Conservation (phyloP, 2,888 invertebrate species). For the Tholera decimalis region DNA sequence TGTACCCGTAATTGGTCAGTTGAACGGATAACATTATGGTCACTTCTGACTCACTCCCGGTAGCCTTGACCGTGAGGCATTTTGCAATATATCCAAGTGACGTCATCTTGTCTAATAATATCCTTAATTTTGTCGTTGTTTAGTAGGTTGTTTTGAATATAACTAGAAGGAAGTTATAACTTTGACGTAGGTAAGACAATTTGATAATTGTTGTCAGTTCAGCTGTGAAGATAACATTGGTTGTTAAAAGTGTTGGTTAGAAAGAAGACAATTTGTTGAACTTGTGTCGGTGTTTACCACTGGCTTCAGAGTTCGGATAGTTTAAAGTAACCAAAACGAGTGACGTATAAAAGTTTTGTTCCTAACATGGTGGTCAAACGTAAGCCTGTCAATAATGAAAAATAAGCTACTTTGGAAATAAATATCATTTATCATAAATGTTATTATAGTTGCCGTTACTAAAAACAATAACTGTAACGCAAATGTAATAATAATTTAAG, state of each 20-base stretch:
- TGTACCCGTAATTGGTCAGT: conserved; percentile 46
- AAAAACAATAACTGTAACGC: no score
- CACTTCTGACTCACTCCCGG: conserved; percentile 53
- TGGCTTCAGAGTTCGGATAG: no score
- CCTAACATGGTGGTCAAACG: no score
- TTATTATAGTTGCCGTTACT: no score
- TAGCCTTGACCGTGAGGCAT: conserved; percentile 54
- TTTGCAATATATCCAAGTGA: conserved; percentile 44
- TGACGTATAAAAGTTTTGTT: no score
- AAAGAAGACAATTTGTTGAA: not conserved
- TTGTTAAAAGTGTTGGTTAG: not conserved
- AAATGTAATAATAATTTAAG: no score
- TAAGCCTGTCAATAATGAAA: no score
- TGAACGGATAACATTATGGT: conserved; percentile 27
- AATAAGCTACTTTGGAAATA: no score
- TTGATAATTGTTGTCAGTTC: fast-evolving
- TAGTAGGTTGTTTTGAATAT: conserved; percentile 15
- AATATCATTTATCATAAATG: no score
- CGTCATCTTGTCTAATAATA: conserved; percentile 31
- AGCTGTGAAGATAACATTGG: not conserved
- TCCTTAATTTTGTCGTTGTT: conserved; percentile 24
- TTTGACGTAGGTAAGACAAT: no score
- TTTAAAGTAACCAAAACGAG: no score
- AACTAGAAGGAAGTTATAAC: not conserved
- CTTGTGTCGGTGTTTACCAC: no score